Evolutionary conservation across 2,113 vertebrate genomes (phyloP).

Genomic region (Gobiocypris rarus): DNA sequence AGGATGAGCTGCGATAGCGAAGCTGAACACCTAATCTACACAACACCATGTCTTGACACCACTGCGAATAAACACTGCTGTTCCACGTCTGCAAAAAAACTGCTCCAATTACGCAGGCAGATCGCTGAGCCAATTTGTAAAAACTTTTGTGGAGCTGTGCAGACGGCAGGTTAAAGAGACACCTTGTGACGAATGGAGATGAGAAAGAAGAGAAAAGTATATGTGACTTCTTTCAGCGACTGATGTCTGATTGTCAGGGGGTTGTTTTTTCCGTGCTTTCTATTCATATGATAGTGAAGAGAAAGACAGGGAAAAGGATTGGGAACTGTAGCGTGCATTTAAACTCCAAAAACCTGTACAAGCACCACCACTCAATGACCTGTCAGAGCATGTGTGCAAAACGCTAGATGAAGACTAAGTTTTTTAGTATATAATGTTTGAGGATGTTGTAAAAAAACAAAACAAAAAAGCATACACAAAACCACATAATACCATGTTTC

Average conservation of each 20-base stretch:
- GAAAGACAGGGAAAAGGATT: background rate
- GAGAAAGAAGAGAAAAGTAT: conserved; percentile 1
- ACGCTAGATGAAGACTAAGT: too few relatives aligned
- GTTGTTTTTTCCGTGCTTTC: background rate
- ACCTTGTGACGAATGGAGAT: conserved; percentile 16
- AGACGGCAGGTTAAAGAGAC: conserved; percentile 39
- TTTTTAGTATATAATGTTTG: too few relatives aligned
- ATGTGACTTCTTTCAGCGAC: background rate
- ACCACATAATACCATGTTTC: too few relatives aligned
- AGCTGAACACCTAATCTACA: conserved; percentile 55
- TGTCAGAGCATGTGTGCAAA: too few relatives aligned
- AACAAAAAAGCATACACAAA: too few relatives aligned
- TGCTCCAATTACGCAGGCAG: conserved; percentile 34
- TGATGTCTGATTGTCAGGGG: background rate
- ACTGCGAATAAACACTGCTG: conserved; percentile 33
- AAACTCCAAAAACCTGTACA: background rate
- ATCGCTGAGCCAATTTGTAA: conserved; percentile 29
- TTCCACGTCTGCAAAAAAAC: background rate
- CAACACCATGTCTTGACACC: conserved; percentile 34
- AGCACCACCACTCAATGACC: background rate
- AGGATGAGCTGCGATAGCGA: conserved; percentile 51
- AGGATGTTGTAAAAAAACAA: too few relatives aligned
- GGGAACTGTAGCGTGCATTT: background rate
- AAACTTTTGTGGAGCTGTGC: conserved; percentile 32
- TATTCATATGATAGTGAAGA: background rate